Evolutionary conservation across 2,797 vertebrate species (phyloP).

Genomic region (Astyanax mexicanus): DNA sequence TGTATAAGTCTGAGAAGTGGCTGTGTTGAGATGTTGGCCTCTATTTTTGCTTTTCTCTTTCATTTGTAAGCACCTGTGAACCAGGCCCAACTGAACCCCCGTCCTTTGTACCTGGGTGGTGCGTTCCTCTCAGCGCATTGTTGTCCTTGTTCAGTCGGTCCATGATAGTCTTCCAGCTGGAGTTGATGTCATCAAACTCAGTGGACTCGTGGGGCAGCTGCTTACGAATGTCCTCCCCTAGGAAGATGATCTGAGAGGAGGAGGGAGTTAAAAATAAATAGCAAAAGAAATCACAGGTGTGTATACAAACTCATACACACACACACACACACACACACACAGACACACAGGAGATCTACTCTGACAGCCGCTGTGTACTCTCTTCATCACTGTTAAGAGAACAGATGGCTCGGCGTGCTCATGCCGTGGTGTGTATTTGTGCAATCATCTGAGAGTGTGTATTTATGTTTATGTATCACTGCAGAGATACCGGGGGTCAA

Average conservation of each 20-base stretch:
- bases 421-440: constrained; percentile 27
- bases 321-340: too few species aligned
- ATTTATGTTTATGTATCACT: constrained; percentile 44
- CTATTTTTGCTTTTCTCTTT: background rate
- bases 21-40: background rate
- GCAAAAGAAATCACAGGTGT: constrained; percentile 46
- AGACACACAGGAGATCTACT: constrained; percentile 50
- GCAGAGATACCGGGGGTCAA: constrained; percentile 28
- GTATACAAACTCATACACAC: constrained; percentile 45
- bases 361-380: constrained; percentile 43
- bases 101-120: constrained; percentile 77
- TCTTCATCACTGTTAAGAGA: constrained; percentile 29
- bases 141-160: constrained; percentile 74
- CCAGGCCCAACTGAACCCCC: background rate
- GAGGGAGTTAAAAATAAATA: constrained; percentile 41
- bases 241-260: constrained; percentile 83
- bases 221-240: constrained; percentile 88
- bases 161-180: constrained; percentile 86
- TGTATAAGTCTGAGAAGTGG: too few species aligned
- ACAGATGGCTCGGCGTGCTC: constrained; percentile 42
- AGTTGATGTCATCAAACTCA: constrained; percentile 83
- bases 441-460: constrained; percentile 17
- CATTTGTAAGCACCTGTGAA: background rate
- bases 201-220: constrained; percentile 84
- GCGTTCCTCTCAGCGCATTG: constrained; percentile 84